A percentile compares a stretch with the other conserved stretches of the same genome.
Conservation (phyloP, 2,797 vertebrate species). For the Enteromius treurensis region DNA sequence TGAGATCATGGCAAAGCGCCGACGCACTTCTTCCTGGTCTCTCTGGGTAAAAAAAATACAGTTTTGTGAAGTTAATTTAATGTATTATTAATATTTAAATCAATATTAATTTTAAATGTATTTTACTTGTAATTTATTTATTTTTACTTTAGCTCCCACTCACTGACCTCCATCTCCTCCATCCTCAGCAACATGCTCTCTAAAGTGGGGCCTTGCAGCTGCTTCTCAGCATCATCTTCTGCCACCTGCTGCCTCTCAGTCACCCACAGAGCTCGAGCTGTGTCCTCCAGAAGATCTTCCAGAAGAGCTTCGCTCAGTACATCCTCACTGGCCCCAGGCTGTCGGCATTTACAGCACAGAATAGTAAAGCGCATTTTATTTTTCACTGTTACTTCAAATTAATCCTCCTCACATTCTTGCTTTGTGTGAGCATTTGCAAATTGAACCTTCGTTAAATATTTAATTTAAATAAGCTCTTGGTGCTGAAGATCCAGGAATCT, state of each 20-base stretch:
- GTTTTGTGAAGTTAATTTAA: not conserved
- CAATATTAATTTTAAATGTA: not conserved
- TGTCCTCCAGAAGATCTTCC: conserved; percentile 77
- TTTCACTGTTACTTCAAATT: not conserved
- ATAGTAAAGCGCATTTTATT: not conserved
- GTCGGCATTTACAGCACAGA: conserved; percentile 7
- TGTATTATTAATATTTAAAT: not conserved
- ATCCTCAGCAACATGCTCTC: conserved; percentile 91
- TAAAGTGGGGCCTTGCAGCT: conserved; percentile 73
- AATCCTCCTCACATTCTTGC: not conserved
- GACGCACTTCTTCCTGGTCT: conserved; percentile 87
- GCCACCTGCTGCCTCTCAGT: conserved; percentile 63
- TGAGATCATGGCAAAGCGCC: conserved; percentile 81
- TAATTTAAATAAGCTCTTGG: not conserved
- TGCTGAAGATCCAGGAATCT: conserved; percentile 36
- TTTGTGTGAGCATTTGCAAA: not conserved
- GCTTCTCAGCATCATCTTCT: conserved; percentile 57
- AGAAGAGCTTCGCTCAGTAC: conserved; percentile 68
- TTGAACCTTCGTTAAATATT: not conserved
- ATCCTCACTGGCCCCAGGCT: conserved; percentile 72
- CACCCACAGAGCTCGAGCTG: conserved; percentile 63
- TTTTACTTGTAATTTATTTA: not conserved
- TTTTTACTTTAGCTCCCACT: not conserved
- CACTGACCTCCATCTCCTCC: conserved; percentile 95
- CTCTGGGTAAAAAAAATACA: conserved; percentile 71